phyloP scores from a whole-genome alignment of 2,888 invertebrate species.

The Hermodice carunculata region DNA sequence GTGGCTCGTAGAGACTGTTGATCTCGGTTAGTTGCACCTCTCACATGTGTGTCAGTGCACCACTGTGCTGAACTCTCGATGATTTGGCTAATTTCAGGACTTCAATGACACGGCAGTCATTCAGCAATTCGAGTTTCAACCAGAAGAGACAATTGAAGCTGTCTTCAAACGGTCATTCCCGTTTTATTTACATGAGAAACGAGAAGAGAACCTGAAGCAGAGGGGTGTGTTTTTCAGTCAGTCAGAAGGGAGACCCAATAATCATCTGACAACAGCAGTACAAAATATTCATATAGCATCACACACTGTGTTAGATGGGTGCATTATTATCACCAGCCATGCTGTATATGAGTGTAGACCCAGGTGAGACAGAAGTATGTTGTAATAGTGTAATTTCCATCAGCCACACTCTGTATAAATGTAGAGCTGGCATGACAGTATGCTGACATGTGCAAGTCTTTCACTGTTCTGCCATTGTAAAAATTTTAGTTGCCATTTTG shows the following conservation, averaged over 20 bases:
- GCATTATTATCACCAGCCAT: constrained; percentile 75
- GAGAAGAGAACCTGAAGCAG: constrained; percentile 35
- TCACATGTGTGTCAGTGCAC: neutral
- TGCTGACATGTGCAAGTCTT: no score
- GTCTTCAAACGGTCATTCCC: constrained; percentile 72
- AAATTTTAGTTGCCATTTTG: no score
- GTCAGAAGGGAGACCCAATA: no score
- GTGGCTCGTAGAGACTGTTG: neutral
- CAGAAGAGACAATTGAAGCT: constrained; percentile 72
- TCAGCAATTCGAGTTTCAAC: constrained; percentile 74
- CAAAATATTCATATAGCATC: constrained; percentile 50
- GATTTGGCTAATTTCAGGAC: constrained; percentile 68
- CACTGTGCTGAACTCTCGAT: neutral
- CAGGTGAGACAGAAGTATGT: constrained; percentile 73
- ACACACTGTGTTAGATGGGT: constrained; percentile 68
- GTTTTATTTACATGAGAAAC: constrained; percentile 60
- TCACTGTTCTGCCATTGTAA: no score
- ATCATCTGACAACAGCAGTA: no score
- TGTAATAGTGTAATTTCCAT: no score
- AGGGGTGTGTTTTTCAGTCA: no score
- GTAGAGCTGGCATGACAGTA: no score
- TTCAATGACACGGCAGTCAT: constrained; percentile 75
- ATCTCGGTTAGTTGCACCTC: neutral
- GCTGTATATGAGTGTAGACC: constrained; percentile 76
- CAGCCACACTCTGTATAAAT: no score